Evolutionary conservation across 2,113 vertebrate species (phyloP), one percentile per base, ranked within the genome.

Genomic region (Lichenostomus cassidix): DNA sequence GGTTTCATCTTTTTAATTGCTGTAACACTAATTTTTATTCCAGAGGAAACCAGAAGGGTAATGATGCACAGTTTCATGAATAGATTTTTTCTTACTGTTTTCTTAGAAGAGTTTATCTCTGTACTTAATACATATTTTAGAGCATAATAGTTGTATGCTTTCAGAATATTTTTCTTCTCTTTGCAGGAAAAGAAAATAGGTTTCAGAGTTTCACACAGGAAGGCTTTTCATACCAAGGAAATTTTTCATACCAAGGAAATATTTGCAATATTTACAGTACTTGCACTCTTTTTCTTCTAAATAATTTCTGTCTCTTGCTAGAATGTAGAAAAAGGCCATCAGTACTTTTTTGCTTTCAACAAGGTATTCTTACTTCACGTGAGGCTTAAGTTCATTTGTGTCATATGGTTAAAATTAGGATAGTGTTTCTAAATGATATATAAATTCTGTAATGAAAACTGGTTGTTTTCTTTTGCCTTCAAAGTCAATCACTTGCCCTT

Each of bases 361-460:
- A 68, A 92, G 75, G 62, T 89, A 91, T 85, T 96, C 60, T 83
- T 96, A 52, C 83, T 95, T 94, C 78, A 95, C 55, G 4, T 67
- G 87, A 81, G n/a, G 19, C 56, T 73, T 49, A 73, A 70, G 68
- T 74, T 95, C 82, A 44, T 95, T 94, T 89, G 82, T 69, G 64
- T 41, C 62, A 79, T 88, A 33, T 73, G 39, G 28, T 94, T 91
- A 91, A 97, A 96, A 95, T 97, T 95, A 95, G 96, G 85, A 79
- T 74, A 91, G 73, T 94, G 65, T 95, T 95, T 97, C 96, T 96
- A 70, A 97, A 92, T 95, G 29, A 78, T 90, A 83, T 59, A 83
- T 94, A 92, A 91, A 95, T 96, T 94, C 92, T 94, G 42, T 94
- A 92, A 88, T 89, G 88, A 96, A 93, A 95, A 92, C 63, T 73